Base-by-base conservation (phyloP, 2,888 invertebrate genomes). In the Operophtera brumata region DNA sequence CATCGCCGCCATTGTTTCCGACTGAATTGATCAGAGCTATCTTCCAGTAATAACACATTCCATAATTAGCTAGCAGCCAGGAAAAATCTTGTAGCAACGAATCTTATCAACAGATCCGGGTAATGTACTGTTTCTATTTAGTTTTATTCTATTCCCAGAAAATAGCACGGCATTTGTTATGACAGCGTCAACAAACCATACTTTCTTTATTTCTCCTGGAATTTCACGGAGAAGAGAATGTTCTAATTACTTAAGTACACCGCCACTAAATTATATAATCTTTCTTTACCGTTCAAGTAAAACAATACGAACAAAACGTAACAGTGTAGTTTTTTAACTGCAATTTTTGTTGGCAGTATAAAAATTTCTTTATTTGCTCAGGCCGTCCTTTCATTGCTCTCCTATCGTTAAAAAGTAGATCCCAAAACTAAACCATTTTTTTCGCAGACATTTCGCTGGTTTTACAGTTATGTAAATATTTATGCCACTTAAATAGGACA, bases 321-420 rank as follows among this genome's bases (percentile, higher is more conserved):
- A 80, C 75, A 70, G 75, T 70, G 51, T 55, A 51, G 42, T 73
- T 70, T 73, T 69, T 71, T 68, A 59, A 63, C 62, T 59, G 61
- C 54, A 57, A 56, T 61, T 68, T 70, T 71, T 70, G 53, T 58
- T 54, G 52, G 59, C 69, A 64, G 70, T 75, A 82, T 82, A 78
- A 81, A 82, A 80, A 83, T 86, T 62, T 86, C 84, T 84, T 80
- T 82, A 83, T 84, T 85, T 84, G 78, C 76, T 70, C 75, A 73
- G 73, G 47, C 64, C 59, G 66, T 45, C 65, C 64, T 64, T 65
- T 66, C 66, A 73, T 75, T 80, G 82, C 80, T 69, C 82, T 69
- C 77, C 59, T 74, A 82, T 83, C 74, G 72, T 79, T 88, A 89
- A 89, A 88, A 89, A 89, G 82, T 86, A 75, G 85, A 84, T 47